Evolutionary conservation across 1,140 invertebrate genomes (phyloP), one percentile per base, ranked within the genome.

Genomic region (Aphidius gifuensis): DNA sequence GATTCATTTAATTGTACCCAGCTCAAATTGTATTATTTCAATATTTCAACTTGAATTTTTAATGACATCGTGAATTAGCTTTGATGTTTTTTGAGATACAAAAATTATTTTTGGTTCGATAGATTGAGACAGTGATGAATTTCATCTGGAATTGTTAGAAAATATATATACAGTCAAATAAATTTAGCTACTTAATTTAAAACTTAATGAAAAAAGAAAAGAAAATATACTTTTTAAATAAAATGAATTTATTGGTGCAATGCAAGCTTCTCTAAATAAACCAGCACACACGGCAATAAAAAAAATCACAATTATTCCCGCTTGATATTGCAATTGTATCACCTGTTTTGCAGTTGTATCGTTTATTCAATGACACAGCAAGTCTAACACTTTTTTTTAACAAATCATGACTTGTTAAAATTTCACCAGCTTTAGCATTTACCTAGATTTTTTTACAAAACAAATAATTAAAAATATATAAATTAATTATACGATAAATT

Each of bases 91-190:
- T 38, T 80, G 81, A 3, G 88, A 89, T 51, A 84, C 85, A 67
- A 90, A 87, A 64, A 90, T 81, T 9, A 88, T 77, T 72, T 85
- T 86, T 53, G 89, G 89, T 88, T 86, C 16, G 84, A 85, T 44
- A 90, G 81, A 48, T 82, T 83, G 3, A 90, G 73, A 6, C 85
- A 79, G 72, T 90, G 87, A 46, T 73, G 75, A 21, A 89, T 76
- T 79, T 90, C 89, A 64, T 80, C n/a, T n/a, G n/a, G n/a, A n/a
- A n/a, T n/a, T n/a, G n/a, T n/a, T n/a, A n/a, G n/a, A n/a, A n/a
- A n/a, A n/a, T 45, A 2, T 16, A n/a, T n/a, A n/a, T n/a, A n/a
- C n/a, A n/a, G n/a, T n/a, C n/a, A n/a, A n/a, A n/a, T n/a, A n/a
- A n/a, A n/a, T n/a, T n/a, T n/a, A n/a, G n/a, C n/a, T n/a, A n/a